Evolutionary conservation across 2,888 invertebrate species (phyloP).

Genomic region (Iselma pallidipennis): DNA sequence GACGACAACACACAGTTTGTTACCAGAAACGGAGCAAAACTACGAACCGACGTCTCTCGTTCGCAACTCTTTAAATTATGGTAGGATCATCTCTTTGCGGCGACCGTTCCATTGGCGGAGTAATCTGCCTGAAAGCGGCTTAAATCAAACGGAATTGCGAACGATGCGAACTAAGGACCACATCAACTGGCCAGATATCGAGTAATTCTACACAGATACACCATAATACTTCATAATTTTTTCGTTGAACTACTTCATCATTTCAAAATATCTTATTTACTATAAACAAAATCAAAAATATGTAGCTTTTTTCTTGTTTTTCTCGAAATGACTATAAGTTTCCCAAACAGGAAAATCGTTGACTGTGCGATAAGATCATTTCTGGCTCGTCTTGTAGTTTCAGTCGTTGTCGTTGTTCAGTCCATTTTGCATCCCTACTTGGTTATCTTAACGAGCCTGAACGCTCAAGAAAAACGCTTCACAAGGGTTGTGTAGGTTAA

Average conservation of each 20-base stretch:
- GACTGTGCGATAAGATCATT: conserved; percentile 28
- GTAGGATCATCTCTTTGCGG: conserved; percentile 39
- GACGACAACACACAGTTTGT: conserved; percentile 20
- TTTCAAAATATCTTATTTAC: too few species aligned
- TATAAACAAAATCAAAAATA: too few species aligned
- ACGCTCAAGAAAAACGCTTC: conserved; percentile 34
- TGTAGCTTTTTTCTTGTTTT: neutral
- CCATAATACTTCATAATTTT: too few species aligned
- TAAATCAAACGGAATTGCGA: conserved; percentile 46
- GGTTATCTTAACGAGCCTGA: conserved; percentile 37
- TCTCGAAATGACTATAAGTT: too few species aligned
- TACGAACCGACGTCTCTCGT: conserved; percentile 28
- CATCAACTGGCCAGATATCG: conserved; percentile 9
- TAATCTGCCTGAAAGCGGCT: conserved; percentile 48
- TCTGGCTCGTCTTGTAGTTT: conserved; percentile 26
- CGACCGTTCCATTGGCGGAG: conserved; percentile 33
- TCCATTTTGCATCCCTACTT: conserved; percentile 38
- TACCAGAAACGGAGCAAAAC: too few species aligned
- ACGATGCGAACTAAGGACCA: too few species aligned
- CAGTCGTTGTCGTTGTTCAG: conserved; percentile 30
- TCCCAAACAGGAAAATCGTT: neutral
- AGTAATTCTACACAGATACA: neutral
- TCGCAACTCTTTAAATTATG: conserved; percentile 40
- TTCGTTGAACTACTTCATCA: too few species aligned
- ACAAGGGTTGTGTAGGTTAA: conserved; percentile 30